A percentile compares a stretch with the other conserved stretches of the same genome.
Evolutionary conservation across 2,888 invertebrate genomes (phyloP).

Genomic region (Troides helena): DNA sequence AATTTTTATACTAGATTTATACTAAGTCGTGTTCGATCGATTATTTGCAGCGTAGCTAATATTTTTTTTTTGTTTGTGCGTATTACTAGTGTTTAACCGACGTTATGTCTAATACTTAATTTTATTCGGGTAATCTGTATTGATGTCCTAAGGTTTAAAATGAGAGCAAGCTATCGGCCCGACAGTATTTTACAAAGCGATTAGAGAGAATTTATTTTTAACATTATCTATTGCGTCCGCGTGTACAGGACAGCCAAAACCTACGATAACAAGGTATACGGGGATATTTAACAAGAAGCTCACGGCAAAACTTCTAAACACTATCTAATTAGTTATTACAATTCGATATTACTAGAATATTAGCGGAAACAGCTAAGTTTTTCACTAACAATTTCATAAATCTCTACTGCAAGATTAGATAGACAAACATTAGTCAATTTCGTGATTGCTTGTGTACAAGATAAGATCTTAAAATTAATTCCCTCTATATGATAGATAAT

Average conservation of each 20-base stretch:
- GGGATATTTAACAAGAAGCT: constrained; percentile 15
- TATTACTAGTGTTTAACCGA: constrained; percentile 15
- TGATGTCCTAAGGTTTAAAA: background rate
- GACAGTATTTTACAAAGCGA: constrained; percentile 27
- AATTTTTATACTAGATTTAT: constrained; percentile 53
- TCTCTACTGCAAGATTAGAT: background rate
- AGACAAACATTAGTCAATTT: background rate
- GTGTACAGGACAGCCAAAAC: constrained; percentile 6
- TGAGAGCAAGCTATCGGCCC: constrained; percentile 17
- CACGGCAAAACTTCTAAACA: constrained; percentile 5
- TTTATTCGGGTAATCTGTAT: constrained; percentile 13
- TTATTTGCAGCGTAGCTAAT: constrained; percentile 2
- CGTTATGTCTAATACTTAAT: constrained; percentile 13
- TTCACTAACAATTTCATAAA: constrained; percentile 2
- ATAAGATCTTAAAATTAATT: background rate
- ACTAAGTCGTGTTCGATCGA: constrained; percentile 23
- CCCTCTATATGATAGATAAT: constrained; percentile 2
- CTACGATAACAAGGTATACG: constrained; percentile 18
- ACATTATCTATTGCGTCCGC: constrained; percentile 9
- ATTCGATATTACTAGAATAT: background rate
- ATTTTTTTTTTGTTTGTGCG: constrained; percentile 21
- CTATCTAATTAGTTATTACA: constrained; percentile 15
- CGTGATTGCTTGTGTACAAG: background rate
- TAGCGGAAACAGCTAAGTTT: background rate
- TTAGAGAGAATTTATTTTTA: constrained; percentile 15